Evolutionary conservation across 2,888 invertebrate genomes (phyloP), one percentile per base, ranked within the genome.

Genomic region (Andrena bicolor): DNA sequence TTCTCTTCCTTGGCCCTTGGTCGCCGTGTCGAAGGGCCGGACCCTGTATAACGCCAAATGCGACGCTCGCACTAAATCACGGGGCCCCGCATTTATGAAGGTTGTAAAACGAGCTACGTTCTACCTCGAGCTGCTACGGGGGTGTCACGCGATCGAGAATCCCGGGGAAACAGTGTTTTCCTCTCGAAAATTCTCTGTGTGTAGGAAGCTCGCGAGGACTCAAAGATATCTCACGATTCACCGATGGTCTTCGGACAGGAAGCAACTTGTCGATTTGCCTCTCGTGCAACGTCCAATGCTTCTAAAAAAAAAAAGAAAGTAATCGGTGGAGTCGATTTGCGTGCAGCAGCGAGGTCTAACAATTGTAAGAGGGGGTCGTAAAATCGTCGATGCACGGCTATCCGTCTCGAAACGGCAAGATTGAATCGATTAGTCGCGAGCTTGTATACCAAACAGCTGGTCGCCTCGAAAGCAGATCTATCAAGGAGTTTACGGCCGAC

Each of bases 41-140:
- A n/a, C 72, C 69, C 53, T n/a, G 51, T 49, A 63, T 26, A 66
- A 64, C 61, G 58, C 87, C 86, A 87, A 87, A 90, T 86, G 89
- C 84, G 84, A 65, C 81, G 78, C 86, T 86, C 84, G 77, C 84
- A 85, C 85, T 90, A 89, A 90, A 90, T 90, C 90, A 89, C 84
- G 69, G 72, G 16, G 63, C 66, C 41, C 73, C 84, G 86, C 84
- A 85, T 88, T 90, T 88, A 87, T 86, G 86, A 89, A 88, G 84
- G 82, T 73, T 75, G 83, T 88, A 85, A 88, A 89, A 86, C 82
- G 76, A 3, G 73, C 49, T 41, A 28, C 63, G 72, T 56, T 56
- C 56, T 8, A 23, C 23, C 56, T 56, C 26, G 56, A 26, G 56
- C 56, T 56, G 56, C 23, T 56, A 10, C 23, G 26, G 10, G 56